Base-by-base conservation (phyloP, 2,113 vertebrate genomes). In the Amblyornis subalaris region DNA sequence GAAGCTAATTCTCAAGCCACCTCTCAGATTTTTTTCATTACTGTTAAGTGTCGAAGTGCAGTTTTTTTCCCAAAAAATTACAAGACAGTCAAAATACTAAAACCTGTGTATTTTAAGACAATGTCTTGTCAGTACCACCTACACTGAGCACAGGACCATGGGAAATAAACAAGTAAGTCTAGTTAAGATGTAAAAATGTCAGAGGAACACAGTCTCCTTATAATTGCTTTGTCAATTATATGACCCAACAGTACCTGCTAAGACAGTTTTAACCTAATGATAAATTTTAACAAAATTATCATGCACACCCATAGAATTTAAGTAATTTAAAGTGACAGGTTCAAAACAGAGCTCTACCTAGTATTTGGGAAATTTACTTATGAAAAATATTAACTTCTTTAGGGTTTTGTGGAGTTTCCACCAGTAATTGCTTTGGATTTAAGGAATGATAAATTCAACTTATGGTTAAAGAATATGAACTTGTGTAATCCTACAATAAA, bases 391-490 rank as follows among this genome's bases (percentile, higher is more conserved):
- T 15, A 55, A 31, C 3, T 44, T 51, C 53, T 82, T 78, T 3
- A 28, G 18, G 24, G 25, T 61, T 70, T 86, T 66, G 42, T 50
- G 42, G 29, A 29, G 14, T 77, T 86, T 80, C 10, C 7, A 36
- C 4, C 12, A 88, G 42, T 44, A 66, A 84, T 16, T 75, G 36
- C 24, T 81, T 84, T 91, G 73, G 24, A 94, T 79, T 89, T 91
- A 61, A 85, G 58, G 57, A 89, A 38, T 0, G 2, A 67, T 65
- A 91, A 79, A 57, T 57, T 75, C 51, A 85, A 25, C 1, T 78
- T 84, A 18, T 0, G 2, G 25, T n/a, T 89, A 44, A 62, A 48
- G 47, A 77, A 5, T 38, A 82, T 72, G 75, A 87, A 71, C 33
- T 67, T 75, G 17, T 24, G 6, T 60, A 87, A 94, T 55, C 8